Percentiles rank a stretch among this genome's conserved stretches.
phyloP scores from a whole-genome alignment of 2,797 vertebrate genomes.

The Sebastes variabilis region DNA sequence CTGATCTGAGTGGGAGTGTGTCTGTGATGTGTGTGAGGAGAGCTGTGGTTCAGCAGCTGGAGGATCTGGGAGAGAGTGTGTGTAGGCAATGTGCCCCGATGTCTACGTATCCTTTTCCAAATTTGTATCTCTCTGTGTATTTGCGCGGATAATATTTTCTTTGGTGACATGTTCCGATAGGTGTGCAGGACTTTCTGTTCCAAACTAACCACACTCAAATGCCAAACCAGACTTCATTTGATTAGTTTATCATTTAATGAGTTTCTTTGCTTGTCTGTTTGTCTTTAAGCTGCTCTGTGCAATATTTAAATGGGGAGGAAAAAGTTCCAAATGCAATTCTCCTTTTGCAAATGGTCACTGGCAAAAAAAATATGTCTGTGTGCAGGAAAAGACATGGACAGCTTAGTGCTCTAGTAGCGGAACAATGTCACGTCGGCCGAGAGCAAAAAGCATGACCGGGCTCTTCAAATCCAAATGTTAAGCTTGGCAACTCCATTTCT shows the following conservation, averaged over 20 bases:
- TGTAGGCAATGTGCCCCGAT: neutral
- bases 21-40: constrained; percentile 26
- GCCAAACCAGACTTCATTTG: neutral
- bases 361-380: neutral
- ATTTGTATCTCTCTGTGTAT: neutral
- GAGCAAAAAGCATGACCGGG: constrained; percentile 14
- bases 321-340: neutral
- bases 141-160: neutral
- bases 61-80: neutral
- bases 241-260: constrained; percentile 2
- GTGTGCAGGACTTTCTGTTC: neutral
- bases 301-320: neutral
- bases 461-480: constrained; percentile 18
- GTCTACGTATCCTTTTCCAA: neutral
- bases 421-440: neutral
- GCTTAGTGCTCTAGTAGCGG: neutral
- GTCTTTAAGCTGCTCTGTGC: neutral
- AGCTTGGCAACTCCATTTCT: constrained; percentile 12
- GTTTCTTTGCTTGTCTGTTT: neutral
- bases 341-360: neutral
- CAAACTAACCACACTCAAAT: neutral
- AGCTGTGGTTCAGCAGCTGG: constrained; percentile 3
- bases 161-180: neutral
- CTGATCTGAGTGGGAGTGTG: constrained; percentile 22
- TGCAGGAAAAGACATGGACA: neutral